phyloP scores from a whole-genome alignment of 2,888 invertebrate genomes.

The Mycogona germanica region DNA sequence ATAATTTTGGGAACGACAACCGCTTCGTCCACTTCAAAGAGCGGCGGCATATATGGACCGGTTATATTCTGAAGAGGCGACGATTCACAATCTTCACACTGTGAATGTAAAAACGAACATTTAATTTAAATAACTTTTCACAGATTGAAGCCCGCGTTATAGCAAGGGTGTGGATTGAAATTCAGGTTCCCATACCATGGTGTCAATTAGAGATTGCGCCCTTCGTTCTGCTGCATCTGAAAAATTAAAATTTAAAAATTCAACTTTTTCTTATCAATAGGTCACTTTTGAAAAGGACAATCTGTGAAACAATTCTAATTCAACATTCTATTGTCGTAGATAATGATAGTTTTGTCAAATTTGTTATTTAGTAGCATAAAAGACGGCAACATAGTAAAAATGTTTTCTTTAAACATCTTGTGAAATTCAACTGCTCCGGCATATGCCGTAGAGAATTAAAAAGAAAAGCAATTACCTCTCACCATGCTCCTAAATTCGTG shows the following conservation, averaged over 20 bases:
- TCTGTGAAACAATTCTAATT: no score
- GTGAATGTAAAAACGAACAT: neutral
- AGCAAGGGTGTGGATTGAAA: neutral
- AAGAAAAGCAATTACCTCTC: slow-evolving; percentile 26
- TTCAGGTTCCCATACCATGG: slow-evolving; percentile 23
- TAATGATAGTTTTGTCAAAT: neutral
- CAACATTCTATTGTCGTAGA: no score
- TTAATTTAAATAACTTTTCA: neutral
- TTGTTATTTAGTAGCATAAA: neutral
- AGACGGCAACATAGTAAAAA: neutral
- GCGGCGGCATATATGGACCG: slow-evolving; percentile 21
- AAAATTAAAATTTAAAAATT: slow-evolving; percentile 14
- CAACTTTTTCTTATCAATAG: neutral
- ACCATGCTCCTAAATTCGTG: slow-evolving; percentile 29
- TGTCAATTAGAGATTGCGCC: slow-evolving; percentile 24
- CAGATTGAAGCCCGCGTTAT: neutral
- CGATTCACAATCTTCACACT: slow-evolving; percentile 13
- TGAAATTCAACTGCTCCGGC: neutral
- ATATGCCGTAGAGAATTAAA: neutral
- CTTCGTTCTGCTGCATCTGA: slow-evolving; percentile 28
- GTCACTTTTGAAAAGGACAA: no score
- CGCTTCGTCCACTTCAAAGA: slow-evolving; percentile 25
- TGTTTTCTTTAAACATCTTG: neutral
- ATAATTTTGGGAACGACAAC: slow-evolving; percentile 27
- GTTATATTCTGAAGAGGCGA: slow-evolving; percentile 12